Base-by-base conservation (phyloP, 2,797 vertebrate genomes). In the Aeoliscus strigatus region DNA sequence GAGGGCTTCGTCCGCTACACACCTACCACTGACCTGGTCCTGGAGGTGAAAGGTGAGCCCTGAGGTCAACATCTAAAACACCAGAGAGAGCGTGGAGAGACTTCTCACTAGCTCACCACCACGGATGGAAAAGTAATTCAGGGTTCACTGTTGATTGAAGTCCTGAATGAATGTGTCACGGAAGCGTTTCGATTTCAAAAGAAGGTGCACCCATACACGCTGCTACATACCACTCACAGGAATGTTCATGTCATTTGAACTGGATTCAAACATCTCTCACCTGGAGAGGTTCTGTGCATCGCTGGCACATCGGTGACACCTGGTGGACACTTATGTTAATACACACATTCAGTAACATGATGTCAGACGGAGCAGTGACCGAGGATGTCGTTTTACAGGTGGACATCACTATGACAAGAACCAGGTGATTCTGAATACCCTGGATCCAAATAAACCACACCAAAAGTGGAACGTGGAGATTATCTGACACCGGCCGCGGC, bases 41-140 rank as follows among this genome's bases (percentile, higher is more conserved):
- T 98, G 75, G 93, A 96, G 27, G 74, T 96, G 74, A 98, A 96
- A 93, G 95, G 95, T 97, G 76, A 93, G 84, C 14, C 14, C n/a
- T 8, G 2, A 15, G n/a, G 18, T 21, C 18, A 21, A 21, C 6
- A 21, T 3, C n/a, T n/a, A n/a, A n/a, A n/a, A n/a, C n/a, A n/a
- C n/a, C n/a, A n/a, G n/a, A n/a, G n/a, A n/a, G n/a, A n/a, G n/a
- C n/a, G n/a, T n/a, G n/a, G n/a, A n/a, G 6, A 21, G 18, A 28
- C 3, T 28, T 37, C 24, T 15, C 5, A 28, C 14, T 18, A 39
- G 33, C 25, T 39, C 14, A 0, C 13, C 21, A 29, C 7, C 0
- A 2, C 23, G 3, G 16, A 34, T 14, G 3, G 18, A 3, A 21
- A 21, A 21, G n/a, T n/a, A n/a, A n/a, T n/a, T n/a, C n/a, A n/a